phyloP scores from a whole-genome alignment of 2,113 vertebrate genomes.

The Tragelaphus buxtoni region DNA sequence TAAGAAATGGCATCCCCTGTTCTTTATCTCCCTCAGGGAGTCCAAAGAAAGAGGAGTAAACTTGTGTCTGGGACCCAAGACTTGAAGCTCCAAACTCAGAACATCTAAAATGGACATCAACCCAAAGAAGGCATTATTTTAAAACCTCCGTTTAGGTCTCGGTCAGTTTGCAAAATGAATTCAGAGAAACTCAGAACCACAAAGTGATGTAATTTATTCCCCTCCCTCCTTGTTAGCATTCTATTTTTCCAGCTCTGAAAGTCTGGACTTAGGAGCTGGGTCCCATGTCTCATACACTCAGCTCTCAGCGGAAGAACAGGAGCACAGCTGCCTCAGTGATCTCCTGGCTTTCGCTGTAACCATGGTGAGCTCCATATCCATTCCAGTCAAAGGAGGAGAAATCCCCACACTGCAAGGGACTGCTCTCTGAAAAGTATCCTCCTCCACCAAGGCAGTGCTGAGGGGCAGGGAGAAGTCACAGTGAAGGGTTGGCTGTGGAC shows the following conservation, averaged over 20 bases:
- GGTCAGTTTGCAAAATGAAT: background rate
- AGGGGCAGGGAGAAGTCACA: background rate
- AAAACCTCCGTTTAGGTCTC: background rate
- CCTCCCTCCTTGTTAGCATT: background rate
- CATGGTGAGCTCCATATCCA: slow-evolving; percentile 22
- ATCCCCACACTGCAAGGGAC: slow-evolving; percentile 55
- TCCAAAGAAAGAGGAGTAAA: background rate
- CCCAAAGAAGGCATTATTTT: background rate
- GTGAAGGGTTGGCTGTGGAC: background rate
- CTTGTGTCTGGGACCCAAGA: background rate
- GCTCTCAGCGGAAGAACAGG: slow-evolving; percentile 38
- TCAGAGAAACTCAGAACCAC: background rate
- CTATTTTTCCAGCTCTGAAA: background rate
- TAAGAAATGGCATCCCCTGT: background rate
- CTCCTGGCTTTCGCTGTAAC: background rate
- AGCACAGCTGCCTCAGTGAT: slow-evolving; percentile 21
- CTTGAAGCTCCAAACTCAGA: background rate
- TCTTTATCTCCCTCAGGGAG: background rate
- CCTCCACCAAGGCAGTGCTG: slow-evolving; percentile 65
- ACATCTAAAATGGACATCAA: background rate
- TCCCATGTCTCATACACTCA: fast-evolving
- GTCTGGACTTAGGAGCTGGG: background rate
- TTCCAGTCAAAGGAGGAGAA: slow-evolving; percentile 66
- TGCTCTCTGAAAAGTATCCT: slow-evolving; percentile 42
- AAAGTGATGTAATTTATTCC: background rate